Evolutionary conservation across 92 coral and sea anemone genomes (phyloP), one percentile per base, ranked within the genome.

Genomic region (Actinostola sp.): DNA sequence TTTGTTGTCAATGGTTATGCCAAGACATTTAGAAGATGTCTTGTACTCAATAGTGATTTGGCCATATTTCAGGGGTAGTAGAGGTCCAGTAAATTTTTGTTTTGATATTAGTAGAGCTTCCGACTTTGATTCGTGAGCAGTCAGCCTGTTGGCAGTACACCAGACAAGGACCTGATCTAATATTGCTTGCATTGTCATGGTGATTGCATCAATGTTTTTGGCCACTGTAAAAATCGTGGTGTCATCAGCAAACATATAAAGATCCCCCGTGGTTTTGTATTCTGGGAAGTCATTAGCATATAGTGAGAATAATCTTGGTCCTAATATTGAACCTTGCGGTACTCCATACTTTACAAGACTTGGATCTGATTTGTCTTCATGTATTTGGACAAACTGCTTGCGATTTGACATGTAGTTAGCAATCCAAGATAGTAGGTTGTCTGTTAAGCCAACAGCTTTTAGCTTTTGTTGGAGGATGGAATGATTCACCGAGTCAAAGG

Each of bases 1-100:
- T 56, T 58, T 61, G 42, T 73, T 67, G 46, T 85, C 82, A 20
- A 85, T 78, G 19, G 68, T 79, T 57, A 85, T 24, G 3, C 86
- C 85, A 28, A 79, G 77, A 16, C 67, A 85, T 31, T 84, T 33
- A 9, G 84, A 59, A 19, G 65, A 30, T 42, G 73, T 0, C 61
- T 61, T 75, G 41, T 38, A 36, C 38, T 84, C 72, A 36, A 84
- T 71, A 10, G 46, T 53, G 6, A 14, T 56, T 23, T 29, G 57
- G 17, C 85, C 82, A 59, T 70, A 84, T 43, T 16, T 31, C 58
- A 72, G 26, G 2, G 67, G 81, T 71, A 34, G 58, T 19, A 79
- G 36, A 27, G 84, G 89, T 41, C 85, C 85, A 33, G 36, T 46
- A 52, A 84, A 78, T n/a, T 33, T 63, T 38, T 61, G 76, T 26